phyloP scores from a whole-genome alignment of 2,113 vertebrate species.

The Garra rufa region DNA sequence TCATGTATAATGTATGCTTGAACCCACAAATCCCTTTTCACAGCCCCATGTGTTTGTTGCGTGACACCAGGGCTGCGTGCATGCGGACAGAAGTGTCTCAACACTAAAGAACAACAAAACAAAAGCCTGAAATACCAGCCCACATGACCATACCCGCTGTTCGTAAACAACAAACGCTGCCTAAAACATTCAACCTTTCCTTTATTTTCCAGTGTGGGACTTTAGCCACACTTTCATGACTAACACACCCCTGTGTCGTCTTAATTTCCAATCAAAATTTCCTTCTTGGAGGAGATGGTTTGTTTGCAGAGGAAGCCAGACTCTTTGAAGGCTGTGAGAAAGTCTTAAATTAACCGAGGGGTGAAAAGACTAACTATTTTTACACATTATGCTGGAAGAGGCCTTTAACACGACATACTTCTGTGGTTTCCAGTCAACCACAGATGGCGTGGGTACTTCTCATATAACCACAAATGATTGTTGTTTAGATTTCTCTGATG shows the following conservation, averaged over 20 bases:
- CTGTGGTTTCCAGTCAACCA: not conserved
- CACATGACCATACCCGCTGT: constrained; percentile 53
- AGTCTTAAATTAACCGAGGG: constrained; percentile 41
- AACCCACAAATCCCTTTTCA: not conserved
- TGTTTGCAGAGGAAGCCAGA: constrained; percentile 31
- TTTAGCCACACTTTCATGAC: constrained; percentile 48
- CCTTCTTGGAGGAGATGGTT: constrained; percentile 26
- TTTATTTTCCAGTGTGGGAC: constrained; percentile 58
- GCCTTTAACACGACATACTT: constrained; percentile 5
- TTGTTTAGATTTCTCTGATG: constrained; percentile 44
- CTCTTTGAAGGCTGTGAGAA: constrained; percentile 36
- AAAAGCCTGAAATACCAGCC: constrained; percentile 34
- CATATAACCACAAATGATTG: constrained; percentile 39
- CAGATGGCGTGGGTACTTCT: not conserved
- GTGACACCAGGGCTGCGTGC: constrained; percentile 58
- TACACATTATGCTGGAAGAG: not conserved
- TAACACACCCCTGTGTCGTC: constrained; percentile 38
- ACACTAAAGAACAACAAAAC: constrained; percentile 55
- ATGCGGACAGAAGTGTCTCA: constrained; percentile 55
- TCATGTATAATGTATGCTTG: not conserved
- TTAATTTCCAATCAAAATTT: constrained; percentile 36
- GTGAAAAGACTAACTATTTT: constrained; percentile 19
- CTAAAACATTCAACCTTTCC: constrained; percentile 64
- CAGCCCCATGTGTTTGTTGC: constrained; percentile 52
- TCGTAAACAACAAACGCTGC: constrained; percentile 56